Conservation (phyloP, 2,888 invertebrate genomes). For the Microctonus brassicae region DNA sequence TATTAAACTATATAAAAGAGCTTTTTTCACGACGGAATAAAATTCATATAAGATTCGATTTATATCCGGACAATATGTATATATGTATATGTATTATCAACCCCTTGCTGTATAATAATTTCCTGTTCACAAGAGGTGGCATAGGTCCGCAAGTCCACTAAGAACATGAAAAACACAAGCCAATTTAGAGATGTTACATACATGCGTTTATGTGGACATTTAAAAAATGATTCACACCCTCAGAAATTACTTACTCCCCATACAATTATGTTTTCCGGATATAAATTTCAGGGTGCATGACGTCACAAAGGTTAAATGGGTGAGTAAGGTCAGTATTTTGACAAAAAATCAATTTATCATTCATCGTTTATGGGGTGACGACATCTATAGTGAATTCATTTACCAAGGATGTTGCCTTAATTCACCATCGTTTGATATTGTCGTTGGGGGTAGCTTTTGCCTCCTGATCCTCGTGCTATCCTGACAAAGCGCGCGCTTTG, state of each 20-base stretch:
- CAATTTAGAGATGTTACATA: neutral
- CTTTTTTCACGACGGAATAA: too few species aligned
- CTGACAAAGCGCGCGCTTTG: slow-evolving; percentile 68
- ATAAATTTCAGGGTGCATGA: slow-evolving; percentile 61
- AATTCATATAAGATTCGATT: too few species aligned
- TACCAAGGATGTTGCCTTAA: neutral
- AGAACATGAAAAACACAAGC: slow-evolving; percentile 34
- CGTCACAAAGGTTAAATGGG: slow-evolving; percentile 64
- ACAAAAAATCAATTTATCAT: slow-evolving; percentile 19
- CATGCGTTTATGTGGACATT: neutral
- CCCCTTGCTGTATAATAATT: slow-evolving; percentile 45
- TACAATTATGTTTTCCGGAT: slow-evolving; percentile 57
- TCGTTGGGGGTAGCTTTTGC: slow-evolving; percentile 44
- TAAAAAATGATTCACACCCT: neutral
- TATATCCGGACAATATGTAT: neutral
- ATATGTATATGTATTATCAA: slow-evolving; percentile 16
- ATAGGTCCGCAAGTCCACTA: slow-evolving; percentile 59
- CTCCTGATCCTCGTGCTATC: slow-evolving; percentile 55
- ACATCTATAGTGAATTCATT: neutral
- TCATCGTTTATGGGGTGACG: neutral
- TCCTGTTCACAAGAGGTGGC: slow-evolving; percentile 62
- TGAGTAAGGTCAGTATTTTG: slow-evolving; percentile 48
- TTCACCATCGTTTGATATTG: neutral
- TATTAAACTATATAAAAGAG: too few species aligned
- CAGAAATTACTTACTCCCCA: neutral